Base-by-base conservation (phyloP, 2,888 invertebrate species). In the Drosophila monieri region DNA sequence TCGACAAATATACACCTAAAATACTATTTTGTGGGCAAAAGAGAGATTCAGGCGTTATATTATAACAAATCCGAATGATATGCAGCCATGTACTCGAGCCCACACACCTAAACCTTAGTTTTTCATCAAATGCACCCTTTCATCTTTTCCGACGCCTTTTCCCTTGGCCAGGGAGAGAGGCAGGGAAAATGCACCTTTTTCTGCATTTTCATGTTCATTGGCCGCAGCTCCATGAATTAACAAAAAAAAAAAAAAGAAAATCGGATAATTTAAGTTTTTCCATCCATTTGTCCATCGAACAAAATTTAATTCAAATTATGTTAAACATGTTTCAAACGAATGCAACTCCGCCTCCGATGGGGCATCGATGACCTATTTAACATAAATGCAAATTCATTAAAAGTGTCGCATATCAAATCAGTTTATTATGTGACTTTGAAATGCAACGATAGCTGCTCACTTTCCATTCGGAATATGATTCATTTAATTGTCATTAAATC, bases 71-170 rank as follows among this genome's bases (percentile, higher is more conserved):
- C 61, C 12, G 21, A 60, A 30, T 60, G 37, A 61, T 60, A 21
- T 58, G 35, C 32, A 25, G 4, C 30, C 6, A 18, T 35, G 35
- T 35, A n/a, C 27, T 27, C 12, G 6, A 27, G 21, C 32, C 51
- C 32, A 49, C 62, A 62, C 49, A 48, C 44, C 46, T 23, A 32
- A n/a, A 12, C 15, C 23, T 54, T 41, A 70, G 30, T 70, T 71
- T 71, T 71, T 30, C 27, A 51, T 49, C 25, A 56, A 21, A 43
- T 25, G 14, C 9, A 23, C 46, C 52, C 85, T 85, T 85, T 80
- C 43, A 81, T 78, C 74, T 85, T 75, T 81, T 53, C 80, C 80
- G 80, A 73, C 81, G 78, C 65, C 78, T 85, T 69, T 80, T 84
- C 85, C 75, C 87, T 84, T 55, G 76, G 52, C 48, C 62, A 18